phyloP scores from a whole-genome alignment of 2,888 invertebrate species.

The Hemithea aestivaria region DNA sequence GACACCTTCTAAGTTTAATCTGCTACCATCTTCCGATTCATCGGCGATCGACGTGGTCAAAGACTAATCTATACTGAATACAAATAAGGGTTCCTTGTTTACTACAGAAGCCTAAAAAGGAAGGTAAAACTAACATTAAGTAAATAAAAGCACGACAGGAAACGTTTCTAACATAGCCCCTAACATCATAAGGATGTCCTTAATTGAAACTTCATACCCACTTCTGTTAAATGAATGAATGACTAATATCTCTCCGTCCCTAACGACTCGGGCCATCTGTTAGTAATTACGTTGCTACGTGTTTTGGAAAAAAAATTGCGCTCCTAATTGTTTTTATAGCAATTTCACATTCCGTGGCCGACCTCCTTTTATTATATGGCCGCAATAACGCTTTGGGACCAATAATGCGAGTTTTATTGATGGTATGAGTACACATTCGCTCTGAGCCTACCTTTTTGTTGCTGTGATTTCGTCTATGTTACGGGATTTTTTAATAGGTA shows the following conservation, averaged over 20 bases:
- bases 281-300: conserved; percentile 59
- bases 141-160: too few relatives aligned
- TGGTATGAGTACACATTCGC: conserved; percentile 2
- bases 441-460: conserved; percentile 2
- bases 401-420: conserved; percentile 15
- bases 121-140: too few relatives aligned
- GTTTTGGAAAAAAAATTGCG: conserved; percentile 54
- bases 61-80: too few relatives aligned
- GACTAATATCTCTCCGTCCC: conserved; percentile 35
- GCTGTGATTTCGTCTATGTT: background rate
- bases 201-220: conserved; percentile 10
- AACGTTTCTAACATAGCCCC: too few relatives aligned
- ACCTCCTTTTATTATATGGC: conserved; percentile 25
- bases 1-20: too few relatives aligned
- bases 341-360: conserved; percentile 25
- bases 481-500: background rate
- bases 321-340: conserved; percentile 60
- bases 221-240: conserved; percentile 34
- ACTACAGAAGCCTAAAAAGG: too few relatives aligned
- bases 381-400: conserved; percentile 12
- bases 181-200: background rate
- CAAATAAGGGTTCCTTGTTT: too few relatives aligned
- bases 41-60: too few relatives aligned
- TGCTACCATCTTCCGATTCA: too few relatives aligned
- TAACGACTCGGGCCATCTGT: conserved; percentile 67